Conservation (phyloP, 2,888 invertebrate species). For the Marasmarcha lunaedactyla region DNA sequence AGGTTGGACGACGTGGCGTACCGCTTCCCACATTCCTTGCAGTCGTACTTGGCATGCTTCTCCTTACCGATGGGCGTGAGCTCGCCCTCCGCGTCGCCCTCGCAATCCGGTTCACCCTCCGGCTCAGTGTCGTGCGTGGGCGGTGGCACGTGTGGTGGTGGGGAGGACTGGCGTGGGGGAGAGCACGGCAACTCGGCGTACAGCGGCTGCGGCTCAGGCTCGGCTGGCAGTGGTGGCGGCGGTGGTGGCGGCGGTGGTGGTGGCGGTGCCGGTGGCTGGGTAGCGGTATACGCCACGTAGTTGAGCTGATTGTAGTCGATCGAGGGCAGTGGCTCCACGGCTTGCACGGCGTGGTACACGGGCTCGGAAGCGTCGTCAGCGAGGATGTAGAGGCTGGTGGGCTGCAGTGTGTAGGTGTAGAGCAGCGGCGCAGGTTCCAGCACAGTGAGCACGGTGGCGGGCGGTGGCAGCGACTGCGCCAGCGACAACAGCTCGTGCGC, state of each 20-base stretch:
- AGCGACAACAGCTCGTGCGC: slow-evolving; percentile 85
- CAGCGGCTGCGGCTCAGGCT: neutral
- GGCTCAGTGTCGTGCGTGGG: slow-evolving; percentile 10
- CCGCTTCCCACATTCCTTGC: slow-evolving; percentile 84
- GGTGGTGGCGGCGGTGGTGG: neutral
- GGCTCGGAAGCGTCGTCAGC: slow-evolving; percentile 38
- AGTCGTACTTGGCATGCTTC: slow-evolving; percentile 74
- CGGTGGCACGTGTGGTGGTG: slow-evolving; percentile 9
- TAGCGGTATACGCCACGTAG: slow-evolving; percentile 32
- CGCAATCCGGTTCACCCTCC: slow-evolving; percentile 12
- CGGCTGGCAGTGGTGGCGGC: neutral
- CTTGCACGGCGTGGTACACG: slow-evolving; percentile 34
- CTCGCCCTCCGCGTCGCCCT: slow-evolving; percentile 7
- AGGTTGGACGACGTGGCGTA: slow-evolving; percentile 93
- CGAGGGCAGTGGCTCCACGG: slow-evolving; percentile 19
- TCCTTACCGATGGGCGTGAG: slow-evolving; percentile 79
- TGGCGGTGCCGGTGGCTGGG: slow-evolving; percentile 16
- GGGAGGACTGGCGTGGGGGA: slow-evolving; percentile 8
- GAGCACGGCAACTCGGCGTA: neutral
- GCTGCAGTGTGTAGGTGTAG: slow-evolving; percentile 77
- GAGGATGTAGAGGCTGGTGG: slow-evolving; percentile 44
- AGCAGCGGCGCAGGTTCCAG: slow-evolving; percentile 43
- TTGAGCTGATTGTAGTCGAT: slow-evolving; percentile 34
- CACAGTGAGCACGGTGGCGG: slow-evolving; percentile 67
- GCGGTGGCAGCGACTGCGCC: slow-evolving; percentile 83